Conservation (phyloP, 2,888 invertebrate genomes). For the Melanophora roralis region DNA sequence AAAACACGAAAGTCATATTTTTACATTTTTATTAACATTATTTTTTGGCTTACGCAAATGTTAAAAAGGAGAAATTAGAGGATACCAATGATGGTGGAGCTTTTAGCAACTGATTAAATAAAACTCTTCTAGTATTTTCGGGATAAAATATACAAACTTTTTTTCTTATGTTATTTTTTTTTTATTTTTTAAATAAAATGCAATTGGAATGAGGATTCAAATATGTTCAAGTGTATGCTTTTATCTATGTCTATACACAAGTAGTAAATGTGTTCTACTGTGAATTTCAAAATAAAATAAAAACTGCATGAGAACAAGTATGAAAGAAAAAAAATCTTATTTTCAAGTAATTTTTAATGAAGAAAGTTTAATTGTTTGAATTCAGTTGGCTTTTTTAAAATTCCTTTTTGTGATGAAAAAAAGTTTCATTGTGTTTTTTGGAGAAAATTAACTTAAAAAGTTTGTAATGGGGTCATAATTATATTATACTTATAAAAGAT, state of each 20-base stretch:
- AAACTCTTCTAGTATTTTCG: slow-evolving; percentile 23
- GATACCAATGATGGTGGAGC: slow-evolving; percentile 31
- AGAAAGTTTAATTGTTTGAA: slow-evolving; percentile 65
- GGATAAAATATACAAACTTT: slow-evolving; percentile 19
- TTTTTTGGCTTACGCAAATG: not conserved
- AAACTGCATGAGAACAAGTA: slow-evolving; percentile 37
- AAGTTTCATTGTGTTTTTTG: slow-evolving; percentile 37
- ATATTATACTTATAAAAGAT: slow-evolving; percentile 48
- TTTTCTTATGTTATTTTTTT: not conserved
- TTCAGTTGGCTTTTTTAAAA: slow-evolving; percentile 15
- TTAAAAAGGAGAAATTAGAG: slow-evolving; percentile 5
- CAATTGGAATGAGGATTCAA: slow-evolving; percentile 27
- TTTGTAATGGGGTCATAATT: slow-evolving; percentile 56
- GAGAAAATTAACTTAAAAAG: slow-evolving; percentile 49
- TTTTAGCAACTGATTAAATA: slow-evolving; percentile 20
- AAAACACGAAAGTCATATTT: not conserved
- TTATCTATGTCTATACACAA: slow-evolving; percentile 5
- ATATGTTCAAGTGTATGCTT: not conserved
- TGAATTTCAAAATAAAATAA: slow-evolving; percentile 37
- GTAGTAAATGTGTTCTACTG: slow-evolving; percentile 33
- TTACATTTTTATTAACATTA: not conserved
- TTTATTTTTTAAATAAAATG: slow-evolving; percentile 10
- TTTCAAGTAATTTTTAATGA: slow-evolving; percentile 66
- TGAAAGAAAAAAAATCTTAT: slow-evolving; percentile 33
- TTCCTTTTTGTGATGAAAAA: slow-evolving; percentile 24